A percentile compares a stretch with the other conserved stretches of the same genome.
Evolutionary conservation across 2,113 vertebrate species (phyloP).

Genomic region (Atrichornis clamosus): DNA sequence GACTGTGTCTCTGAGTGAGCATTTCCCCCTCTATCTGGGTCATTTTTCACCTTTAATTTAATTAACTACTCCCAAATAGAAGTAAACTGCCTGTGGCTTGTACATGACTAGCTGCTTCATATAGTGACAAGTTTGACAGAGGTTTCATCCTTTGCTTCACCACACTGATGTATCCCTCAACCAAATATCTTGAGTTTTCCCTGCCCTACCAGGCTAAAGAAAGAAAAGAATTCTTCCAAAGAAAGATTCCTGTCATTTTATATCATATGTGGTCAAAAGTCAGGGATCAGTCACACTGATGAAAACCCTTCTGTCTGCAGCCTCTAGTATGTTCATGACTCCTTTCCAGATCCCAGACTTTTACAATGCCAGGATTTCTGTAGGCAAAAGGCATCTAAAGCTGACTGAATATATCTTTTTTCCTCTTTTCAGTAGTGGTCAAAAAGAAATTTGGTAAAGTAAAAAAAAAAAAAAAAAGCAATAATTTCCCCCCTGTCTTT

Average conservation of each 20-base stretch:
- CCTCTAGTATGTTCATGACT: not conserved
- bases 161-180: not conserved
- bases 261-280: not conserved
- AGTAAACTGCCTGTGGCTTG: not conserved
- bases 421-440: not conserved
- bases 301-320: not conserved
- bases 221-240: not conserved
- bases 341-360: not conserved
- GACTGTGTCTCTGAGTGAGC: not conserved
- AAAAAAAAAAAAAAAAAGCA: not conserved
- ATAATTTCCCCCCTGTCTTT: not conserved
- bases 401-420: not conserved
- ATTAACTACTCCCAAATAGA: not conserved
- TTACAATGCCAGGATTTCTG: not conserved
- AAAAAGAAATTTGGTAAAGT: not conserved
- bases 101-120: not conserved
- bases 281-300: not conserved
- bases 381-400: not conserved
- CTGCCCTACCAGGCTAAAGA: not conserved
- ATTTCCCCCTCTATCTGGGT: not conserved
- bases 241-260: not conserved
- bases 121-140: not conserved
- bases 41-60: not conserved
- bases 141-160: not conserved
- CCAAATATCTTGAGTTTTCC: not conserved